Percentiles rank a stretch among this genome's conserved stretches.
Conservation (phyloP, 2,888 invertebrate genomes). For the Tipula helvola region DNA sequence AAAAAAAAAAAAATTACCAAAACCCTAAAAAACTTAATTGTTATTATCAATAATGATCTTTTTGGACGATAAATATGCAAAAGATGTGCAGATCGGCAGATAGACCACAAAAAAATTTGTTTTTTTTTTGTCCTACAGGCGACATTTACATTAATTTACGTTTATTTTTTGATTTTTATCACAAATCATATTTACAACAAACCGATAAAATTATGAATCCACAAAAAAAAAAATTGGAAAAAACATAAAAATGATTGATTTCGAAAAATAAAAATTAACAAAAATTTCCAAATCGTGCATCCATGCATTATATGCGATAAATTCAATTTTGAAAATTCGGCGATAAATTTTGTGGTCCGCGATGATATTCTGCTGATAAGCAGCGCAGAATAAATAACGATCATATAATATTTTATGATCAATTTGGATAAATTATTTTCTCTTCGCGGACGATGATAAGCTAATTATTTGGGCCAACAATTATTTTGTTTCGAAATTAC, state of each 20-base stretch:
- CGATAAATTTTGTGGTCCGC: background rate
- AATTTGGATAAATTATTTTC: slow-evolving; percentile 4
- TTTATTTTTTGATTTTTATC: background rate
- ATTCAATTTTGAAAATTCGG: background rate
- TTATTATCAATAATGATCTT: slow-evolving; percentile 4
- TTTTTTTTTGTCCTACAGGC: background rate
- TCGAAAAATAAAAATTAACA: background rate
- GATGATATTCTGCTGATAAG: background rate
- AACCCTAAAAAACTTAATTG: background rate
- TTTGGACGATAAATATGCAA: background rate
- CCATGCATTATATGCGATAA: background rate
- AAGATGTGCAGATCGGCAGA: background rate
- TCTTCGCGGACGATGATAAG: background rate
- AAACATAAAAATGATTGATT: background rate
- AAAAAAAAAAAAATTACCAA: background rate
- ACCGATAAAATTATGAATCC: background rate
- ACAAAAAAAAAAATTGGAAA: no score
- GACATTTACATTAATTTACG: background rate
- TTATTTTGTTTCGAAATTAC: background rate
- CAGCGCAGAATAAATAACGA: background rate
- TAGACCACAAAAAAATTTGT: background rate
- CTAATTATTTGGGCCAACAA: background rate
- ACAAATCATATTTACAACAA: background rate
- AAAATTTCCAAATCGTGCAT: background rate
- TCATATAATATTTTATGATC: background rate